Conservation (phyloP, 2,797 vertebrate genomes). For the Sitta carolinensis region DNA sequence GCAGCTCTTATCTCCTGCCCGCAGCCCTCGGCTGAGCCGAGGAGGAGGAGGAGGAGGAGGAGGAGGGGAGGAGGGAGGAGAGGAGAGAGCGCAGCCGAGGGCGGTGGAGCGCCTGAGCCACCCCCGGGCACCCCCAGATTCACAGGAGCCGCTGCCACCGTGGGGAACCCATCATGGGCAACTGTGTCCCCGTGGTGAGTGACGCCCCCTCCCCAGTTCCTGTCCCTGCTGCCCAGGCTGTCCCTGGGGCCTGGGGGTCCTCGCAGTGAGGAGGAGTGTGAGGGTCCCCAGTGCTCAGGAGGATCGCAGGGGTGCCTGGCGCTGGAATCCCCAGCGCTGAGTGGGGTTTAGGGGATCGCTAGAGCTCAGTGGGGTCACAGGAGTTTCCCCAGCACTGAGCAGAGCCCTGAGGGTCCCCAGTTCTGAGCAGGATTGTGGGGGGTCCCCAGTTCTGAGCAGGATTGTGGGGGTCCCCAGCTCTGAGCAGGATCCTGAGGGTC, state of each 20-base stretch:
- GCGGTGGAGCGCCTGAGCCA: background rate
- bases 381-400: background rate
- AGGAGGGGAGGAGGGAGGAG: no score
- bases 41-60: no score
- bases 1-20: conserved; percentile 4
- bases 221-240: background rate
- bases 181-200: conserved; percentile 36
- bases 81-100: background rate
- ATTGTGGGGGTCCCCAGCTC: background rate
- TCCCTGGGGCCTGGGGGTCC: no score
- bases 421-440: background rate
- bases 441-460: background rate
- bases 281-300: background rate
- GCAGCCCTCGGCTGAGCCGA: background rate
- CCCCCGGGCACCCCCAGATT: background rate
- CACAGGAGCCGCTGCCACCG: background rate
- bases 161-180: background rate
- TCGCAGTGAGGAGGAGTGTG: no score
- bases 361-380: no score
- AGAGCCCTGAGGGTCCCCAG: accelerated
- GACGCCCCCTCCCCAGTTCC: background rate
- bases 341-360: background rate
- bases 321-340: no score
- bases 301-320: no score
- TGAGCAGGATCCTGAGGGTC: background rate